These are phyloP conservation scores for Rhopalosiphum maidis DNA, from an alignment of 1,140 invertebrate species.

Conservation along the genomic window DNA sequence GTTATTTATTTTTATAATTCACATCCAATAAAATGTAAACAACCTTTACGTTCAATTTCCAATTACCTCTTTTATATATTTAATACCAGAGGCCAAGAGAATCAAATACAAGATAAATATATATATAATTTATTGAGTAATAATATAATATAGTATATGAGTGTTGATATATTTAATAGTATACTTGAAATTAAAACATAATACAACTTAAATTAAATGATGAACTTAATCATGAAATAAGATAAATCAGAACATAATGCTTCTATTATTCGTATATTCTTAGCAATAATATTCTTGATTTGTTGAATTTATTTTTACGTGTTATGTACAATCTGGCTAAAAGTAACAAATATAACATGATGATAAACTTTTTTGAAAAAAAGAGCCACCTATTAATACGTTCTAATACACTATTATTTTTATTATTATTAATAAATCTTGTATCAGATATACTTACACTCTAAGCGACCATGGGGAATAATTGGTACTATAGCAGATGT, in stretches of 20 bases:
- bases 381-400: neutral
- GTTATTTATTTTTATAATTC: neutral
- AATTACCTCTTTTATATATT: neutral
- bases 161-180: neutral
- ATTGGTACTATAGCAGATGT: no score
- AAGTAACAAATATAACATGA: neutral
- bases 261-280: constrained; percentile 23
- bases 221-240: neutral
- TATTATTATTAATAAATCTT: neutral
- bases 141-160: neutral
- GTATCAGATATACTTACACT: neutral
- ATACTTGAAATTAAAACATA: neutral
- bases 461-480: neutral
- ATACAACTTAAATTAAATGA: neutral
- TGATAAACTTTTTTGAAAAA: neutral
- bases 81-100: neutral
- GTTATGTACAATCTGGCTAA: neutral
- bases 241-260: neutral
- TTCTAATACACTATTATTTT: neutral
- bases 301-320: neutral
- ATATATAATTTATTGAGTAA: neutral
- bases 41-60: neutral
- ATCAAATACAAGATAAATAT: neutral
- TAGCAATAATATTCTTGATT: constrained; percentile 31
- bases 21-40: neutral